Evolutionary conservation across 2,888 invertebrate genomes (phyloP).

Genomic region (Sinodicranocentrus sp.): DNA sequence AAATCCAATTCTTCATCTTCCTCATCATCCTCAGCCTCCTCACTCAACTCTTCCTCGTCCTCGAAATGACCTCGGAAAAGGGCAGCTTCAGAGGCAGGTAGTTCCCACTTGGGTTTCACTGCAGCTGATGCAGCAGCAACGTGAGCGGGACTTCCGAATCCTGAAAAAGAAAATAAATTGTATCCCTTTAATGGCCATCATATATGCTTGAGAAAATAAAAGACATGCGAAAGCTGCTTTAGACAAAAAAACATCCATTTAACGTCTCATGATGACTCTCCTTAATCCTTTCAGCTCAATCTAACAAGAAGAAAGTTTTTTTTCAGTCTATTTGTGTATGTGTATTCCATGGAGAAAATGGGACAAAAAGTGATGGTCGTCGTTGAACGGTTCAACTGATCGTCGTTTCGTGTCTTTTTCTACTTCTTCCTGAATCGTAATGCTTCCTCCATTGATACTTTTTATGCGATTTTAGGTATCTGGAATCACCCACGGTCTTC

Average conservation of each 20-base stretch:
- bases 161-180: constrained; percentile 22
- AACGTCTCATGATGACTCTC: constrained; percentile 46
- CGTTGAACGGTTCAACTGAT: background rate
- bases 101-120: background rate
- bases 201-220: background rate
- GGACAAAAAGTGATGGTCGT: constrained; percentile 11
- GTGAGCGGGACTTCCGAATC: constrained; percentile 43
- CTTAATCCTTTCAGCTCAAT: constrained; percentile 60
- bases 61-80: constrained; percentile 34
- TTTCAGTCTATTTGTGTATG: background rate
- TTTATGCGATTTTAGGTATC: constrained; percentile 38
- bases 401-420: background rate
- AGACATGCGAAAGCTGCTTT: constrained; percentile 23
- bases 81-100: constrained; percentile 8
- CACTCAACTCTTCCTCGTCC: constrained; percentile 24
- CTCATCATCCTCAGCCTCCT: constrained; percentile 59
- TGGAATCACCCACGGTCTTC: constrained; percentile 18
- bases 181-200: constrained; percentile 33
- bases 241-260: constrained; percentile 58
- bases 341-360: background rate
- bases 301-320: constrained; percentile 28
- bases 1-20: constrained; percentile 45
- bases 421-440: constrained; percentile 4
- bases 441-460: constrained; percentile 41
- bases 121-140: constrained; percentile 49